phyloP scores from a whole-genome alignment of 2,113 vertebrate genomes.

The Engraulis encrasicolus region DNA sequence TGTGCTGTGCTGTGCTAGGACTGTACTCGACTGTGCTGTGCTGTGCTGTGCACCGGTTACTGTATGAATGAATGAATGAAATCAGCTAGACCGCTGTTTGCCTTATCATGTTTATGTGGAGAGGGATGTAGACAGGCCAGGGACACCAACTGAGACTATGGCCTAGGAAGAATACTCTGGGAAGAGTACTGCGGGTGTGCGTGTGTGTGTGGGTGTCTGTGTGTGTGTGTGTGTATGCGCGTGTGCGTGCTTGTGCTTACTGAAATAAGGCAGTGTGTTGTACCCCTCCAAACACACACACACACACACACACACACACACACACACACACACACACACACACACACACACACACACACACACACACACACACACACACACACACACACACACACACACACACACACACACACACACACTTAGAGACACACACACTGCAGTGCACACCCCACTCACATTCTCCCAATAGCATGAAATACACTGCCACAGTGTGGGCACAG shows the following conservation, averaged over 20 bases:
- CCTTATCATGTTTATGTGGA: constrained; percentile 7
- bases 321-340: neutral
- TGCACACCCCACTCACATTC: neutral
- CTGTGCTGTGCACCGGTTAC: no score
- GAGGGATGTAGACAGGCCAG: neutral
- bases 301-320: no score
- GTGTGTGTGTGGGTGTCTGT: neutral
- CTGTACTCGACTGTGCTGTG: no score
- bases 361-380: neutral
- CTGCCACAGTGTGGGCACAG: constrained; percentile 15
- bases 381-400: no score
- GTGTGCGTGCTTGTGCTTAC: neutral
- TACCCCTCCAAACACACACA: neutral
- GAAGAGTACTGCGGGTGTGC: no score
- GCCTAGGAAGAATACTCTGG: neutral
- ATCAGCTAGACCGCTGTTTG: neutral
- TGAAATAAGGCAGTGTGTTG: neutral
- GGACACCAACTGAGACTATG: neutral
- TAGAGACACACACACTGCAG: neutral
- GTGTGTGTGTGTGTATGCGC: constrained; percentile 4
- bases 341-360: no score
- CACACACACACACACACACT: neutral
- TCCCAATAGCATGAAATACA: neutral
- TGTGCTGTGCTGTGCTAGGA: no score
- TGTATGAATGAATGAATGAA: neutral